These are phyloP conservation scores for Drosophila maculinotata DNA, from an alignment of 2,888 invertebrate species.

Conservation along the genomic window DNA sequence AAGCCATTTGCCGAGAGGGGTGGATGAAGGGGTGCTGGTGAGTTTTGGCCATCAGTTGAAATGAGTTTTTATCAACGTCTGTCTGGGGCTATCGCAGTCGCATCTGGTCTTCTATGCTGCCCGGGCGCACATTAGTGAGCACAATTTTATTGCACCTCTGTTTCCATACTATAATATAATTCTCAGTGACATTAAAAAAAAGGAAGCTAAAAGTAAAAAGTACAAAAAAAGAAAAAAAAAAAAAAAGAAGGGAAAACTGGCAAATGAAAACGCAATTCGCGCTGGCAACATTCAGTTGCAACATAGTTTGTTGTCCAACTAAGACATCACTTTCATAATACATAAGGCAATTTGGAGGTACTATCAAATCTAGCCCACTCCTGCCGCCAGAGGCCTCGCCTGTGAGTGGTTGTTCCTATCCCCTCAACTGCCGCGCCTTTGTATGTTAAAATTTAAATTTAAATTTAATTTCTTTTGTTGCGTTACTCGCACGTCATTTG, in stretches of 20 bases:
- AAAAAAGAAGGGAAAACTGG: not conserved
- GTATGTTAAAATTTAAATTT: too few relatives aligned
- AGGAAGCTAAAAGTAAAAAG: slow-evolving; percentile 8
- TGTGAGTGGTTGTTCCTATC: too few relatives aligned
- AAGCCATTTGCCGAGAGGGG: slow-evolving; percentile 36
- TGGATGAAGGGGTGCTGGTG: slow-evolving; percentile 14
- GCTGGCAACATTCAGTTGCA: slow-evolving; percentile 54
- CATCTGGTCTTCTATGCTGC: slow-evolving; percentile 44
- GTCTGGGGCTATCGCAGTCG: slow-evolving; percentile 64
- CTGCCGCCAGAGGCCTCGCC: slow-evolving; percentile 17
- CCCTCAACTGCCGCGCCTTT: slow-evolving; percentile 39
- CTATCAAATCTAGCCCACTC: slow-evolving; percentile 1
- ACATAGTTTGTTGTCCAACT: slow-evolving; percentile 62
- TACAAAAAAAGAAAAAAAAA: not conserved
- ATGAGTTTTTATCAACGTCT: slow-evolving; percentile 77
- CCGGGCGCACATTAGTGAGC: slow-evolving; percentile 72
- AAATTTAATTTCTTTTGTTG: slow-evolving; percentile 82
- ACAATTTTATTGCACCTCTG: slow-evolving; percentile 83
- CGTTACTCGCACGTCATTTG: slow-evolving; percentile 83
- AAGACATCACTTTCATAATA: slow-evolving; percentile 75
- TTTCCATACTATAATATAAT: slow-evolving; percentile 62
- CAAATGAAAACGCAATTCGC: slow-evolving; percentile 60
- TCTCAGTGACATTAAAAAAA: slow-evolving; percentile 74
- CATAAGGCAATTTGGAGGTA: slow-evolving; percentile 62
- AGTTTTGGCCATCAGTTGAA: slow-evolving; percentile 70